Conservation (phyloP, 2,888 invertebrate genomes). For the Ennomos fuscantarius region DNA sequence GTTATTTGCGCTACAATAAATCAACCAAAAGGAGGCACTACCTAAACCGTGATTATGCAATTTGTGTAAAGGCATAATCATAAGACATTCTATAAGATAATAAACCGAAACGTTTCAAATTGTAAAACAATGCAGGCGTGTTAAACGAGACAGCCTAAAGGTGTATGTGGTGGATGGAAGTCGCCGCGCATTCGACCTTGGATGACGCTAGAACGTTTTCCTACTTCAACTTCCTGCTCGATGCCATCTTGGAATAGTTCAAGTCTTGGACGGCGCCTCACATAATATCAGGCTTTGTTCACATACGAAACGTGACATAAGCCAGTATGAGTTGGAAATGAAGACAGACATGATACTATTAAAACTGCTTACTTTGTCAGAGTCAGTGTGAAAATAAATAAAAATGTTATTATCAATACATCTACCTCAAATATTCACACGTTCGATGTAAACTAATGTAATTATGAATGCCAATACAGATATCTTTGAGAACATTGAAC, state of each 20-base stretch:
- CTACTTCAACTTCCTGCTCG: conserved; percentile 81
- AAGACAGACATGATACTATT: conserved; percentile 10
- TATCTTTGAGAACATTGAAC: background rate
- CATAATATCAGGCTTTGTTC: conserved; percentile 42
- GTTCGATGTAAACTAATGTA: no score
- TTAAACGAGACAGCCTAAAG: conserved; percentile 59
- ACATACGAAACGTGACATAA: conserved; percentile 35
- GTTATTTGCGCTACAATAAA: no score
- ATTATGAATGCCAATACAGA: background rate
- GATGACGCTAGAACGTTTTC: conserved; percentile 79
- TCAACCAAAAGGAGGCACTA: no score
- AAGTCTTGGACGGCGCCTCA: conserved; percentile 50
- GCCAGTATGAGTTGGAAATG: conserved; percentile 18
- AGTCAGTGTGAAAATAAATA: background rate
- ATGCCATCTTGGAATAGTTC: conserved; percentile 71
- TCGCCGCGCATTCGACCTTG: conserved; percentile 73
- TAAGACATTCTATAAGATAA: conserved; percentile 40
- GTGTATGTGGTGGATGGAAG: conserved; percentile 63
- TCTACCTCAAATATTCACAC: no score
- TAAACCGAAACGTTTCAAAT: conserved; percentile 65
- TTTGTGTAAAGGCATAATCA: no score
- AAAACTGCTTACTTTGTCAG: conserved; percentile 5
- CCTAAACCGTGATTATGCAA: no score
- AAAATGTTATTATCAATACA: background rate
- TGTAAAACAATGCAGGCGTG: conserved; percentile 64